Base-by-base conservation (phyloP, 2,888 invertebrate species). In the Caenorhabditis becei region DNA sequence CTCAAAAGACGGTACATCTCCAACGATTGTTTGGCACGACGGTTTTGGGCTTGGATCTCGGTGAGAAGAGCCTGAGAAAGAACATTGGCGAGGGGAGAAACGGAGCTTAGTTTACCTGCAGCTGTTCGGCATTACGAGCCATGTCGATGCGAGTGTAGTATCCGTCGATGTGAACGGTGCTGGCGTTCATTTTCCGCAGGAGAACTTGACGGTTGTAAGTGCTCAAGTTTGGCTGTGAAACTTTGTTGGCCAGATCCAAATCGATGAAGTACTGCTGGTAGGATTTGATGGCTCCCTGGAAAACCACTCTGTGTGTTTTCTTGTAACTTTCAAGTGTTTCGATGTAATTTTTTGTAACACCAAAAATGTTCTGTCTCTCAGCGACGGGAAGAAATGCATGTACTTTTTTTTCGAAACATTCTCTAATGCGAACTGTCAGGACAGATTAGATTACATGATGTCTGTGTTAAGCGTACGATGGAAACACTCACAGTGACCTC, bases 261-360 rank as follows among this genome's bases (percentile, higher is more conserved):
- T 75, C 75, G 20, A 59, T 37, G n/a, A 24, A 41, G 28, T 61
- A 61, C 16, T 75, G 59, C 16, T 61, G 66, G 10, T 53, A 75
- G 3, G 51, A 16, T 23, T 53, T 61, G 41, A 74, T 58, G 20
- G 74, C 65, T 4, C 20, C 24, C 74, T 74, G 74, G 7, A 72
- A 63, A 53, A 32, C 3, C 3, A 53, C 24, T 11, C 7, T 24
- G 3, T 7, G 24, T 24, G 11, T 24, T 53, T 24, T 53, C 24
- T 26, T 4, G 24, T 14, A 23, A 16, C n/a, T 54, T 54, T 32
- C 32, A 7, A 7, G 32, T 4, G 32, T 32, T 32, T 32, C 32
- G 32, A 32, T 32, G 10, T 10, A 10, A 32, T 32, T 32, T 32
- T 32, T 32, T 32, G 5, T 32, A 32, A 32, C 10, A 32, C 32